Conservation (phyloP, 2,797 vertebrate species). For the Tragelaphus eurycerus region DNA sequence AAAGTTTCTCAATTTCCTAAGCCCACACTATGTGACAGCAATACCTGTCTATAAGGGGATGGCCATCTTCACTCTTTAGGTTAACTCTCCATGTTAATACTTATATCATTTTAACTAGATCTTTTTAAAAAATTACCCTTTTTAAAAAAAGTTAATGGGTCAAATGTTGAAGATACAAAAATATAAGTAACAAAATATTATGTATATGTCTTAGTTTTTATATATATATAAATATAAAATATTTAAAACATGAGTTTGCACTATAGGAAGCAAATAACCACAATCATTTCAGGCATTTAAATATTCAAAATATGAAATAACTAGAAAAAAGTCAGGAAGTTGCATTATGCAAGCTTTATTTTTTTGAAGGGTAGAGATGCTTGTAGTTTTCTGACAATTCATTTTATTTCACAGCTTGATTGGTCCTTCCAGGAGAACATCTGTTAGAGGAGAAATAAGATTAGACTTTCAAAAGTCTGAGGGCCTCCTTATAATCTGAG, state of each 20-base stretch:
- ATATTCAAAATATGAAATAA: background rate
- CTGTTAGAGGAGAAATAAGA: background rate
- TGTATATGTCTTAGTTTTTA: background rate
- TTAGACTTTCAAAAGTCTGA: background rate
- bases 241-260: background rate
- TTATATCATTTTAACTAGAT: background rate
- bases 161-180: background rate
- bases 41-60: background rate
- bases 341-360: background rate
- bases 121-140: background rate
- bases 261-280: background rate
- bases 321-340: background rate
- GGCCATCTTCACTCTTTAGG: background rate
- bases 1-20: background rate
- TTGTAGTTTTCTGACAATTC: background rate
- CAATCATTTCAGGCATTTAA: background rate
- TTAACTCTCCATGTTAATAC: background rate
- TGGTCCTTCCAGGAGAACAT: background rate
- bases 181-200: background rate
- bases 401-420: background rate
- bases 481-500: background rate
- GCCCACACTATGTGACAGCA: background rate
- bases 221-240: background rate
- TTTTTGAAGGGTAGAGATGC: background rate
- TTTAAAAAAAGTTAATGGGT: background rate